Evolutionary conservation across 2,888 invertebrate species (phyloP), one percentile per base, ranked within the genome.

Genomic region (Desoria tigrina): DNA sequence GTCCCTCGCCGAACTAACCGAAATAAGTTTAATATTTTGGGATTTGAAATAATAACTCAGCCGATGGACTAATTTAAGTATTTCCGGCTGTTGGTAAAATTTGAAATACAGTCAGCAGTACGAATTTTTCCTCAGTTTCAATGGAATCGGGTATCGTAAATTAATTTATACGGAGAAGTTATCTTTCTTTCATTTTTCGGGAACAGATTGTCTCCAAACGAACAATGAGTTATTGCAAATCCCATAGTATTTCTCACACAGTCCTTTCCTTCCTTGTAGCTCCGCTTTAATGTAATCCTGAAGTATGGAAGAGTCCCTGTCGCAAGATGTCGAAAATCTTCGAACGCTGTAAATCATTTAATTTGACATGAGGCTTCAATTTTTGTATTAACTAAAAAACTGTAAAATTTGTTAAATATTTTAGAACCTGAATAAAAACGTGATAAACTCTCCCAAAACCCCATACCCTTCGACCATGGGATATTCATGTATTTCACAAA

Each of bases 401-500:
- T n/a, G n/a, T n/a, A n/a, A n/a, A n/a, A n/a, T n/a, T n/a, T n/a
- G n/a, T n/a, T n/a, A n/a, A n/a, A n/a, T n/a, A n/a, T 21, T 16
- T 24, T 14, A 28, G 28, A 4, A 72, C 72, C 68, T 72, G 37
- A 72, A 65, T 39, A 72, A 58, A 16, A 65, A 14, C 3, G 61
- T 66, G 1, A 69, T 2, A 9, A 72, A 27, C 45, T 72, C 72
- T 14, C 69, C 72, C 39, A 72, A 53, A 2, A 69, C 50, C 28
- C 75, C 66, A 56, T 59, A 70, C 18, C 49, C 45, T 23, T 68
- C 60, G 2, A 27, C 9, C 0, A 63, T 42, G 2, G 64, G 58
- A 45, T 63, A 61, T 49, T 71, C 66, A 58, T 75, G 73, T 4
- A 74, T 57, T 60, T 75, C 75, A 61, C 75, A 75, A 51, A 74